Conservation (phyloP, 2,113 vertebrate genomes). For the Oncorhynchus gorbuscha region DNA sequence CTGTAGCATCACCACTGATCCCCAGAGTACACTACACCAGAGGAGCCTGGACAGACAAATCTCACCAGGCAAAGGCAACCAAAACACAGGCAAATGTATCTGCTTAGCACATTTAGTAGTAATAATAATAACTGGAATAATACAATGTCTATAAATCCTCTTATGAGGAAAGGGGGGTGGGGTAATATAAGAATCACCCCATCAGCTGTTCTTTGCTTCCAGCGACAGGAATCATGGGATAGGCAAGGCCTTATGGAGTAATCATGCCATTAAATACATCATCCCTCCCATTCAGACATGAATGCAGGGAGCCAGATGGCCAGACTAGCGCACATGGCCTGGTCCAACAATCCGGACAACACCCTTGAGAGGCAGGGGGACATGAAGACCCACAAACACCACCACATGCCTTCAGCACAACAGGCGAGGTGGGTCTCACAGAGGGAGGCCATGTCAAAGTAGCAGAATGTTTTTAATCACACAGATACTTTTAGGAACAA, state of each 20-base stretch:
- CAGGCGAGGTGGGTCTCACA: not conserved
- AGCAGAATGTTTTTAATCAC: not conserved
- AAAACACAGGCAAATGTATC: conserved; percentile 38
- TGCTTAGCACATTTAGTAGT: conserved; percentile 35
- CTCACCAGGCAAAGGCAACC: conserved; percentile 54
- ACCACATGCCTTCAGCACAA: conserved; percentile 21
- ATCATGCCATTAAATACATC: conserved; percentile 51
- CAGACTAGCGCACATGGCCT: conserved; percentile 16
- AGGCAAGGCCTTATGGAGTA: conserved; percentile 49
- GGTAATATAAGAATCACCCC: conserved; percentile 43
- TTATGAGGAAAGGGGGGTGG: not conserved
- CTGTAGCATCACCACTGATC: conserved; percentile 17
- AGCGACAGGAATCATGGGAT: conserved; percentile 25
- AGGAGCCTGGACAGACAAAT: conserved; percentile 26
- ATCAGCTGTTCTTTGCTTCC: conserved; percentile 56
- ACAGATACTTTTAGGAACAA: not conserved
- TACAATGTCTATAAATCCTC: conserved; percentile 27
- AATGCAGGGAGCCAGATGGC: conserved; percentile 43
- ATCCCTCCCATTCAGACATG: conserved; percentile 26
- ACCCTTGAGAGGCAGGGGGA: conserved; percentile 10
- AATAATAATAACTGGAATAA: conserved; percentile 38
- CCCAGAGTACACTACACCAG: conserved; percentile 17
- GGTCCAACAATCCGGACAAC: conserved; percentile 30
- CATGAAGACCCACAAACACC: not conserved
- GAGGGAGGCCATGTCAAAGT: conserved; percentile 14